These are phyloP conservation scores for Ceratosolen fusciceps DNA, from an alignment of 1,140 invertebrate genomes.

Conservation along the genomic window DNA sequence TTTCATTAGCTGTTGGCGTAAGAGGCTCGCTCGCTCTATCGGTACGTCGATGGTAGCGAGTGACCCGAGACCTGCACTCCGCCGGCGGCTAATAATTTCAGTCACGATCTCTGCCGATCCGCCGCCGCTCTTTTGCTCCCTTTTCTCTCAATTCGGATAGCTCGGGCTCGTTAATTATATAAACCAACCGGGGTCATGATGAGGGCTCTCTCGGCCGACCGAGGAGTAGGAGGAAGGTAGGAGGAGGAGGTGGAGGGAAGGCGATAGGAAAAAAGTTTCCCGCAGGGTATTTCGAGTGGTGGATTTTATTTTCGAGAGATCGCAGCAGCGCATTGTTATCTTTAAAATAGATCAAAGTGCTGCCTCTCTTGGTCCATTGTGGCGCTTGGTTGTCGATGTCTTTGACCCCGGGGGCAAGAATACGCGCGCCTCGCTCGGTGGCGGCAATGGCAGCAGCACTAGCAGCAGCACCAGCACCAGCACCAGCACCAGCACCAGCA, in stretches of 20 bases:
- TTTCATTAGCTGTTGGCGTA: background rate
- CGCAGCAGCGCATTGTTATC: slow-evolving; percentile 37
- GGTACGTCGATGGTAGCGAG: no score
- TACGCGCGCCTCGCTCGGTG: no score
- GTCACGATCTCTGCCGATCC: background rate
- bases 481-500: no score
- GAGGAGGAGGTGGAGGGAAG: no score
- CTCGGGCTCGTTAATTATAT: slow-evolving; percentile 33
- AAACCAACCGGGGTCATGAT: no score
- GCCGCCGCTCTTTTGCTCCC: background rate
- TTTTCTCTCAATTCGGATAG: background rate
- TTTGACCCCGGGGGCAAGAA: slow-evolving; percentile 39
- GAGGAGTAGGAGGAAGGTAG: no score
- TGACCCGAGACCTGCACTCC: no score
- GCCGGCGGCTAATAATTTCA: background rate
- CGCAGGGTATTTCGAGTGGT: slow-evolving; percentile 3
- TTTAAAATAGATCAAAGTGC: slow-evolving; percentile 50
- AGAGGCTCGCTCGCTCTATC: no score
- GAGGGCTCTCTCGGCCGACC: no score
- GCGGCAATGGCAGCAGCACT: no score
- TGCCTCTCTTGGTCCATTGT: slow-evolving; percentile 24
- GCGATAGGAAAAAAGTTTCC: slow-evolving; percentile 6
- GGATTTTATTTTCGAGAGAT: slow-evolving; percentile 42
- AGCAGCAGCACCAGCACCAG: no score
- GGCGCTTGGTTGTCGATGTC: slow-evolving; percentile 37